Evolutionary conservation across 2,797 vertebrate genomes (phyloP).

Genomic region (Ctenochaetus hawaiiensis): DNA sequence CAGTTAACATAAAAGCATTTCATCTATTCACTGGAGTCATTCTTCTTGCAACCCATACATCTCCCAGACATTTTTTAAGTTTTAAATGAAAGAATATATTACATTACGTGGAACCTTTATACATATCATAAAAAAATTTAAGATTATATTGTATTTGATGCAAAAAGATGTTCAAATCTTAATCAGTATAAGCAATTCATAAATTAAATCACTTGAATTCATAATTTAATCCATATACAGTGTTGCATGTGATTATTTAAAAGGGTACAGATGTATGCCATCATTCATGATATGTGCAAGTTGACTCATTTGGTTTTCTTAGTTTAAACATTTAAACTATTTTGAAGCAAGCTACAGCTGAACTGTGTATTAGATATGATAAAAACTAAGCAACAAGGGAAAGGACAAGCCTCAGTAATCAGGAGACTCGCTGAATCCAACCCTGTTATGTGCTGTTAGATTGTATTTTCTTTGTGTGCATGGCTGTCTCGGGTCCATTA

Average conservation of each 20-base stretch:
- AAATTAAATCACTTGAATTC: background rate
- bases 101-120: slow-evolving; percentile 14
- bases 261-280: background rate
- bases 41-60: background rate
- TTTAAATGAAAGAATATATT: slow-evolving; percentile 20
- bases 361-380: background rate
- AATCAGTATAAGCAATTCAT: slow-evolving; percentile 15
- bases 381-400: background rate
- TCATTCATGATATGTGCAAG: background rate
- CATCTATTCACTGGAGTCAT: slow-evolving; percentile 16
- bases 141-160: slow-evolving; percentile 21
- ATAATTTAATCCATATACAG: background rate
- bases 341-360: background rate
- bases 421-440: background rate
- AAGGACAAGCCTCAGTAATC: background rate
- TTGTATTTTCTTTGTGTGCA: background rate
- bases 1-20: slow-evolving; percentile 29
- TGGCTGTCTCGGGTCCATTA: background rate
- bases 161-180: background rate
- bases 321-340: background rate
- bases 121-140: slow-evolving; percentile 11
- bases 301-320: background rate
- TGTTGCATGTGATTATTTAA: background rate
- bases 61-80: slow-evolving; percentile 5
- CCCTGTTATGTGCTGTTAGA: background rate